A percentile compares a stretch with the other conserved stretches of the same genome.
These are phyloP conservation scores for Hozukius guyotensis DNA, from an alignment of 2,797 vertebrate species.

Conservation along the genomic window DNA sequence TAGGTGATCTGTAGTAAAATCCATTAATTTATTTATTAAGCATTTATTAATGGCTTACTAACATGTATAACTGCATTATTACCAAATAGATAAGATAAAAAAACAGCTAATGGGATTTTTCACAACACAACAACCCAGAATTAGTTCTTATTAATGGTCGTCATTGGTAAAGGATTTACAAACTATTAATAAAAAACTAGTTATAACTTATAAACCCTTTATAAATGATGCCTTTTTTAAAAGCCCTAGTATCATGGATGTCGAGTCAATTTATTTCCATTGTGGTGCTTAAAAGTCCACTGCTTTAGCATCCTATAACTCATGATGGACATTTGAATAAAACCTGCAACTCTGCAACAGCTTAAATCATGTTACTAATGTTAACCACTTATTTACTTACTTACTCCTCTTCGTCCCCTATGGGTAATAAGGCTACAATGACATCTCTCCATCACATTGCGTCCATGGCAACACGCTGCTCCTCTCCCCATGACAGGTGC, in stretches of 20 bases:
- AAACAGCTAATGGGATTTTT: not conserved
- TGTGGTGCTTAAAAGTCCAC: too few species aligned
- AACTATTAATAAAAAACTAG: not conserved
- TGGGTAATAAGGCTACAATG: too few species aligned
- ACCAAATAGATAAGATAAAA: not conserved
- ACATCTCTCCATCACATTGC: too few species aligned
- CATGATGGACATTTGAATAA: too few species aligned
- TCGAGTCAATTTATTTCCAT: not conserved
- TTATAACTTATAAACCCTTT: not conserved
- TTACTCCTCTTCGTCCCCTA: too few species aligned
- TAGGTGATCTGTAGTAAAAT: not conserved
- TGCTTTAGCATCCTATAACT: too few species aligned
- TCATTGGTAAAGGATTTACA: not conserved
- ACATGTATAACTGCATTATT: not conserved
- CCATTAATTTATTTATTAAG: not conserved
- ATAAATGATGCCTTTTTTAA: not conserved
- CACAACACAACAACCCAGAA: not conserved
- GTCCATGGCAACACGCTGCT: too few species aligned
- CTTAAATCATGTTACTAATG: too few species aligned
- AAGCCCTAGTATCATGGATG: not conserved
- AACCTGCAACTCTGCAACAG: too few species aligned
- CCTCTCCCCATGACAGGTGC: too few species aligned
- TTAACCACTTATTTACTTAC: too few species aligned
- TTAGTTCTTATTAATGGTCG: not conserved
- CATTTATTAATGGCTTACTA: not conserved